These are phyloP conservation scores for Ceratothoa steindachneri DNA, from an alignment of 2,888 invertebrate species.

Conservation along the genomic window DNA sequence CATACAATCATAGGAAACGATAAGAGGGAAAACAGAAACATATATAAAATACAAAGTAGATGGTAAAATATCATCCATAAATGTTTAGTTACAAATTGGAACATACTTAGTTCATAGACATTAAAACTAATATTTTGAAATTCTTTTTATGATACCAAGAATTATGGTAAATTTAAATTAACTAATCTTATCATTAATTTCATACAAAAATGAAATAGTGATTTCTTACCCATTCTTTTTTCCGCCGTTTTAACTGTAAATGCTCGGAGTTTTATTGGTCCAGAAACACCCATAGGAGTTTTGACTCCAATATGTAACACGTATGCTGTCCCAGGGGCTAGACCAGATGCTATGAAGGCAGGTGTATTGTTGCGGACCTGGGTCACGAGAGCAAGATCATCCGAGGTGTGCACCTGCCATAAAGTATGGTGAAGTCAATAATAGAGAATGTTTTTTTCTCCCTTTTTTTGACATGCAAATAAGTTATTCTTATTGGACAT, in stretches of 20 bases:
- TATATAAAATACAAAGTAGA: too few relatives aligned
- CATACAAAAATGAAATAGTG: too few relatives aligned
- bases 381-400: conserved; percentile 35
- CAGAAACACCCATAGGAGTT: conserved; percentile 37
- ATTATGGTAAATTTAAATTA: too few relatives aligned
- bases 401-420: conserved; percentile 36
- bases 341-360: conserved; percentile 37
- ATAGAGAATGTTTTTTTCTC: background rate
- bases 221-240: conserved; percentile 42
- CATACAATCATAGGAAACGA: too few relatives aligned
- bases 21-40: too few relatives aligned
- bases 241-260: conserved; percentile 46
- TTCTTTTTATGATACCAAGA: too few relatives aligned
- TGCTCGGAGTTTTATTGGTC: conserved; percentile 39
- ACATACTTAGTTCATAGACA: too few relatives aligned
- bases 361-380: conserved; percentile 40
- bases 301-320: conserved; percentile 37
- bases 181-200: too few relatives aligned
- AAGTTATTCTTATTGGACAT: too few relatives aligned
- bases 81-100: too few relatives aligned
- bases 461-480: background rate
- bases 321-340: conserved; percentile 41
- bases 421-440: background rate
- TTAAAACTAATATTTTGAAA: too few relatives aligned
- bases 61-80: too few relatives aligned